phyloP scores from a whole-genome alignment of 2,888 invertebrate species.

The Cryptophagus acutangulus region DNA sequence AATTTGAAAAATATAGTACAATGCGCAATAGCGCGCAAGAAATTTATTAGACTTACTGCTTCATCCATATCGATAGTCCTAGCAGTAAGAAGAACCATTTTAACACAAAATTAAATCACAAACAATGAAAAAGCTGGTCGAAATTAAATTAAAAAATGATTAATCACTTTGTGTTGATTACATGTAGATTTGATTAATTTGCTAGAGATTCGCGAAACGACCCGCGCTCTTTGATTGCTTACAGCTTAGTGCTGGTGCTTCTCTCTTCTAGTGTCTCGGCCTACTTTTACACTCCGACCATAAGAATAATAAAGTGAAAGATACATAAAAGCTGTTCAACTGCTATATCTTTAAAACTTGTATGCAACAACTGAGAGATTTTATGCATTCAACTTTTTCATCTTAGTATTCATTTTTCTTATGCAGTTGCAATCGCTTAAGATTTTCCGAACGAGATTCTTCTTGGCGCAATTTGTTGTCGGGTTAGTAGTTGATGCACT shows the following conservation, averaged over 20 bases:
- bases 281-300: constrained; percentile 39
- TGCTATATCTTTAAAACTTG: background rate
- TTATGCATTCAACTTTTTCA: too few relatives aligned
- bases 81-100: constrained; percentile 34
- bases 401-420: too few relatives aligned
- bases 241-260: constrained; percentile 40
- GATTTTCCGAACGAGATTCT: too few relatives aligned
- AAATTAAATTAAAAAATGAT: background rate
- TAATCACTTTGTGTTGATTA: background rate
- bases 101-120: background rate
- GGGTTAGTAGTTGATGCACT: too few relatives aligned
- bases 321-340: constrained; percentile 27
- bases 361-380: too few relatives aligned
- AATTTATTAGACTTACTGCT: constrained; percentile 36
- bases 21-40: too few relatives aligned
- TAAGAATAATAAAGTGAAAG: constrained; percentile 41
- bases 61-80: constrained; percentile 38
- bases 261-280: constrained; percentile 37
- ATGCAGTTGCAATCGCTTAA: too few relatives aligned
- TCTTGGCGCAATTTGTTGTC: too few relatives aligned
- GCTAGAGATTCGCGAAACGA: constrained; percentile 24
- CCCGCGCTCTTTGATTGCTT: constrained; percentile 38
- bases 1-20: too few relatives aligned
- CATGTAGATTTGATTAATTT: constrained; percentile 6
- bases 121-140: background rate